phyloP scores from a whole-genome alignment of 2,888 invertebrate genomes.

The Cryptophagus acutangulus region DNA sequence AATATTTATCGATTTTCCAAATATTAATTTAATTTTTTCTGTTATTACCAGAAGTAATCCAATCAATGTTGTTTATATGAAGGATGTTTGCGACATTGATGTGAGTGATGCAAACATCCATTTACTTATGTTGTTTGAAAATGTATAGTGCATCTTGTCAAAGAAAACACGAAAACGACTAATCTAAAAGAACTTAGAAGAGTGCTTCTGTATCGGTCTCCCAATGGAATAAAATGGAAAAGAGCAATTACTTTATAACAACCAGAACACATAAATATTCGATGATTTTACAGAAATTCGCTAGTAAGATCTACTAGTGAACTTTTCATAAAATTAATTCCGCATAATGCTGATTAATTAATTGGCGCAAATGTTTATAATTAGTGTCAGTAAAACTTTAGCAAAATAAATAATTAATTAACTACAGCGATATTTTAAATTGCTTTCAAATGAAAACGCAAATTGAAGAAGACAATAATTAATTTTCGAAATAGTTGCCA shows the following conservation, averaged over 20 bases:
- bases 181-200: slow-evolving; percentile 1
- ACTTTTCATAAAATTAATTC: slow-evolving; percentile 5
- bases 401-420: too few species aligned
- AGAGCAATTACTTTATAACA: slow-evolving; percentile 1
- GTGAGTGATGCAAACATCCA: slow-evolving; percentile 2
- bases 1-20: too few species aligned
- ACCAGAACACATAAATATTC: too few species aligned
- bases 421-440: too few species aligned
- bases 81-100: too few species aligned
- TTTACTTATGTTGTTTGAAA: background rate
- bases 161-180: slow-evolving; percentile 1
- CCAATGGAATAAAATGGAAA: slow-evolving; percentile 1
- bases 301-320: background rate
- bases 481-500: too few species aligned
- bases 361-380: slow-evolving; percentile 7
- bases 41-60: too few species aligned
- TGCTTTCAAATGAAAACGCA: too few species aligned
- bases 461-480: too few species aligned
- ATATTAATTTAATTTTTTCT: too few species aligned
- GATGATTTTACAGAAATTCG: too few species aligned
- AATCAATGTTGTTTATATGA: too few species aligned
- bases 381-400: slow-evolving; percentile 9
- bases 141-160: background rate
- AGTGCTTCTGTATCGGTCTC: background rate
- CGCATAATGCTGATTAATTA: slow-evolving; percentile 7